Conservation (phyloP, 2,888 invertebrate species). For the Lycophotia porphyrea region DNA sequence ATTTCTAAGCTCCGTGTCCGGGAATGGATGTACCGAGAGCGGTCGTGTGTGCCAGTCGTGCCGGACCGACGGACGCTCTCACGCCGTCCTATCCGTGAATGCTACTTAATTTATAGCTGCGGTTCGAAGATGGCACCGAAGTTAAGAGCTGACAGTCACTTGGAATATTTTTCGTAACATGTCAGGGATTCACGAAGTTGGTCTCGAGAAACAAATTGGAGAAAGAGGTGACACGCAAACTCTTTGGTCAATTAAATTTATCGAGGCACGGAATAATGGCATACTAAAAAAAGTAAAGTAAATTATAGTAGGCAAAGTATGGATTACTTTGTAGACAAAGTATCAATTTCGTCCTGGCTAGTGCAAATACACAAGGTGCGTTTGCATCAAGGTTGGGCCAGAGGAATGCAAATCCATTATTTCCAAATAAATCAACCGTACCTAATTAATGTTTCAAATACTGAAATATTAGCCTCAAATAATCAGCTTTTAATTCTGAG, state of each 20-base stretch:
- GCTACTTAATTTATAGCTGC: conserved; percentile 70
- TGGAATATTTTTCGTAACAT: conserved; percentile 63
- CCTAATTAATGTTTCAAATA: conserved; percentile 3
- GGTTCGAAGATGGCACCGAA: conserved; percentile 61
- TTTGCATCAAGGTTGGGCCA: background rate
- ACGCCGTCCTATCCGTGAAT: conserved; percentile 72
- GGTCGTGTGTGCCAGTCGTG: conserved; percentile 79
- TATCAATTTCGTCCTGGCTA: background rate
- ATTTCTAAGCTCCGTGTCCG: conserved; percentile 59
- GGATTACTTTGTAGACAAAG: background rate
- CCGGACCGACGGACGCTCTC: conserved; percentile 81
- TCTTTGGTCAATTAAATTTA: conserved; percentile 57
- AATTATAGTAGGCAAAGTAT: background rate
- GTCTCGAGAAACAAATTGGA: conserved; percentile 51
- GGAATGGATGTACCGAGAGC: conserved; percentile 53
- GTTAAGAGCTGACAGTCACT: conserved; percentile 63
- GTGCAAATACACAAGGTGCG: background rate
- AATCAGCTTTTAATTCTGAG: conserved; percentile 22
- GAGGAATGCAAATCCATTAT: background rate
- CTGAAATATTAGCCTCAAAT: background rate
- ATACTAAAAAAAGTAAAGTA: background rate
- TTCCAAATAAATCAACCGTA: background rate
- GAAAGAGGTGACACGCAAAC: conserved; percentile 40
- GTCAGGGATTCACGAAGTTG: conserved; percentile 60
- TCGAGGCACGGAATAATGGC: conserved; percentile 38